Conservation (phyloP, 2,888 invertebrate genomes). For the Nemotelus nigrinus region DNA sequence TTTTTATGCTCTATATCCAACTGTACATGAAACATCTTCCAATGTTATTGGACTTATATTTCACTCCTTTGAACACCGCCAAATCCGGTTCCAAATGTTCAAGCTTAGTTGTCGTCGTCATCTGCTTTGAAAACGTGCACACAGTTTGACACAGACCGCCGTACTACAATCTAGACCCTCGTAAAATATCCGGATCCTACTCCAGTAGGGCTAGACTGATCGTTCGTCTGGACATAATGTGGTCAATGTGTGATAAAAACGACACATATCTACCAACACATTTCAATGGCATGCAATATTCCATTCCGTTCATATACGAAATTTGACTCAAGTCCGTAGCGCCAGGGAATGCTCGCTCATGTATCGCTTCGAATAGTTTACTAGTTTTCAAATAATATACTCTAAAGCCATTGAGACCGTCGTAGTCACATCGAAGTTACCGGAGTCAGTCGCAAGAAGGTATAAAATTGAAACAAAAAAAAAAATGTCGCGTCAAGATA, state of each 20-base stretch:
- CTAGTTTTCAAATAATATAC: not conserved
- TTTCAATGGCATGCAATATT: slow-evolving; percentile 16
- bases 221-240: slow-evolving; percentile 38
- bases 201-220: slow-evolving; percentile 13
- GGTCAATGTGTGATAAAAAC: slow-evolving; percentile 37
- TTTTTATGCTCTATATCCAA: too few relatives aligned
- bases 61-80: not conserved
- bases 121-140: too few relatives aligned
- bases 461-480: slow-evolving; percentile 40
- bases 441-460: slow-evolving; percentile 20
- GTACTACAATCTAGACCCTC: slow-evolving; percentile 31
- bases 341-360: slow-evolving; percentile 8
- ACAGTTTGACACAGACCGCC: too few relatives aligned
- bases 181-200: slow-evolving; percentile 19
- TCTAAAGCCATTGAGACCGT: too few relatives aligned
- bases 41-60: too few relatives aligned
- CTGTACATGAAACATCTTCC: too few relatives aligned
- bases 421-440: not conserved
- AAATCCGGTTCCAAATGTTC: too few relatives aligned
- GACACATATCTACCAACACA: not conserved
- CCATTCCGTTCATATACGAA: slow-evolving; percentile 6
- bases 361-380: not conserved
- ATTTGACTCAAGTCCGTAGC: slow-evolving; percentile 20
- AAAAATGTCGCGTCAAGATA: slow-evolving; percentile 53
- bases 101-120: too few relatives aligned